These are phyloP conservation scores for Leistus spinibarbis DNA, from an alignment of 2,888 invertebrate genomes.

Conservation along the genomic window DNA sequence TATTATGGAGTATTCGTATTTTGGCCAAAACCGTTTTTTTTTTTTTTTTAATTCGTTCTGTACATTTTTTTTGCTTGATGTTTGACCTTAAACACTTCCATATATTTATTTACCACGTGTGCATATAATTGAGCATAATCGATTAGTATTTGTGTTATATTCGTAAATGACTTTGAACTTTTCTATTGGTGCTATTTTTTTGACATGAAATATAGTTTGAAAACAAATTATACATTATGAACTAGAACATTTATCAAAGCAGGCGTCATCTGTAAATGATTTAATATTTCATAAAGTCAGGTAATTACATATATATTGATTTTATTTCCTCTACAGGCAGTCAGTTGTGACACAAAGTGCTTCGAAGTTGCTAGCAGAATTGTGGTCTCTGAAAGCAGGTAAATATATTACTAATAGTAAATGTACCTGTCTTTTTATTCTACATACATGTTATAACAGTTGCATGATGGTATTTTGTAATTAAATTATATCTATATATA, in stretches of 20 bases:
- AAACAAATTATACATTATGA: conserved; percentile 20
- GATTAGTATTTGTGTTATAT: background rate
- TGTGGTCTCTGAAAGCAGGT: background rate
- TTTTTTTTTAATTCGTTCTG: too few species aligned
- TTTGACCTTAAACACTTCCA: too few species aligned
- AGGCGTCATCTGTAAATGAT: conserved; percentile 15
- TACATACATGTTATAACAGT: background rate
- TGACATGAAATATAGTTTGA: background rate
- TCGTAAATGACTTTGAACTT: background rate
- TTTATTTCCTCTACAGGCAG: background rate
- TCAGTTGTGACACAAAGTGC: conserved; percentile 14
- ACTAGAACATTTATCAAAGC: conserved; percentile 18
- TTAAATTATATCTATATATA: too few species aligned
- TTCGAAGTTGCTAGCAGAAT: conserved; percentile 1
- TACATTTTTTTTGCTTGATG: too few species aligned
- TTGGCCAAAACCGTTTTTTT: too few species aligned
- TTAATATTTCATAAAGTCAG: conserved; percentile 25
- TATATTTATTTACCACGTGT: too few species aligned
- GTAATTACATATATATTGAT: conserved; percentile 37
- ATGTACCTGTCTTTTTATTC: background rate
- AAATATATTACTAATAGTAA: background rate
- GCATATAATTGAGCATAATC: background rate
- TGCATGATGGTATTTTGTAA: too few species aligned
- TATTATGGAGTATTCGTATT: too few species aligned
- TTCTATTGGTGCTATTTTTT: background rate